Conservation (phyloP, 2,113 vertebrate genomes). For the Phylloscopus trochilus region DNA sequence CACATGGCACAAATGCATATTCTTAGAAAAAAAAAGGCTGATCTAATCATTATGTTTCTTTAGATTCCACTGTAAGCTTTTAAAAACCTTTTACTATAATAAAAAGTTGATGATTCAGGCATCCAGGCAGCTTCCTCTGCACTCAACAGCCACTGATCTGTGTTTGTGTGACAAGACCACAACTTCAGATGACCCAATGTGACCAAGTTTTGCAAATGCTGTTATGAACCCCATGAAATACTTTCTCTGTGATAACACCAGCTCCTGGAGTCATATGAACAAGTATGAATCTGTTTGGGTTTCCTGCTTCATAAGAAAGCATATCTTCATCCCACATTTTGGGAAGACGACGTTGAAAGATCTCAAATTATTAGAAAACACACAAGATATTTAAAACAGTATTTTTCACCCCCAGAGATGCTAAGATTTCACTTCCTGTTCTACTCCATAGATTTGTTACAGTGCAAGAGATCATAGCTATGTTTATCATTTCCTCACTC, state of each 20-base stretch:
- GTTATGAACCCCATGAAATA: neutral
- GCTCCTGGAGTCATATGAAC: neutral
- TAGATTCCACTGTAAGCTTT: neutral
- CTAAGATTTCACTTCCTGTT: neutral
- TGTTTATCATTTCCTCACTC: neutral
- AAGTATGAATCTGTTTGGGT: neutral
- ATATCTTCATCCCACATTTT: neutral
- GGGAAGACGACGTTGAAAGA: neutral
- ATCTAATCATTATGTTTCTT: neutral
- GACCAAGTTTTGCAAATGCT: neutral
- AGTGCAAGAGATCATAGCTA: neutral
- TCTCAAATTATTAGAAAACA: neutral
- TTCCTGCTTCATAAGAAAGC: neutral
- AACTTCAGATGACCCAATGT: neutral
- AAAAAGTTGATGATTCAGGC: neutral
- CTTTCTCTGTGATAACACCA: neutral
- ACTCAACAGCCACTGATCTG: neutral
- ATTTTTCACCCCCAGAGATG: fast-evolving
- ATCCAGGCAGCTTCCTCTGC: neutral
- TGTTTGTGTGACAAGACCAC: neutral
- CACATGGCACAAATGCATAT: neutral
- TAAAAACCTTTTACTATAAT: neutral
- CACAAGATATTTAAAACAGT: neutral
- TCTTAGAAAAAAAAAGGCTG: neutral
- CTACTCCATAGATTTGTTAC: neutral